These are phyloP conservation scores for Brienomyrus longianalis DNA, from an alignment of 2,113 vertebrate genomes.

Conservation along the genomic window DNA sequence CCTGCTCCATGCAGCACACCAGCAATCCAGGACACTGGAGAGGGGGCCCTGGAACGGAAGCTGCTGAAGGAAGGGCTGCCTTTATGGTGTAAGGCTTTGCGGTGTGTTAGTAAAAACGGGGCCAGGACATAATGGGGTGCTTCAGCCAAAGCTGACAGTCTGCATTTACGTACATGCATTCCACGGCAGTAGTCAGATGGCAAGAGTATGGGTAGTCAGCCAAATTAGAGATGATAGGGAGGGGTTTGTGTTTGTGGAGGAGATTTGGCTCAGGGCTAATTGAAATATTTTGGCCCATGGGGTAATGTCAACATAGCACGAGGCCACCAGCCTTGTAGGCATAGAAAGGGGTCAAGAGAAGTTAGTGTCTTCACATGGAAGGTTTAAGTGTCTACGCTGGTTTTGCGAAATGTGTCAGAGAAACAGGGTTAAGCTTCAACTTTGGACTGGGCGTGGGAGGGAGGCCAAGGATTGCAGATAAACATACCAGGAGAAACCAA, in stretches of 20 bases:
- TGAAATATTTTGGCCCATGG: not conserved
- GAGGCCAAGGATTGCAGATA: not conserved
- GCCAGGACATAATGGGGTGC: not conserved
- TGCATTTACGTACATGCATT: not conserved
- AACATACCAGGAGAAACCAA: not conserved
- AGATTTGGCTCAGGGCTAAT: not conserved
- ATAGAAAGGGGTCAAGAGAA: not conserved
- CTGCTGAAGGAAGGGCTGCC: not conserved
- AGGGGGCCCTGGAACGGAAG: not conserved
- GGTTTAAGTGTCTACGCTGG: not conserved
- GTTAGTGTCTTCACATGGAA: not conserved
- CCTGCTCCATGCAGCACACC: constrained; percentile 3
- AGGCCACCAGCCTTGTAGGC: too few species aligned
- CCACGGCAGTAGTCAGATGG: not conserved
- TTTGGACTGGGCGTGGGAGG: not conserved
- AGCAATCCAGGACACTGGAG: not conserved
- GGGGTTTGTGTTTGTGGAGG: not conserved
- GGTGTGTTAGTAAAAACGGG: not conserved
- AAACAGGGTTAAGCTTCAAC: not conserved
- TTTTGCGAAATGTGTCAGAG: not conserved
- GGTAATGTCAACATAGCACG: not conserved
- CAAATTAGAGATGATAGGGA: not conserved
- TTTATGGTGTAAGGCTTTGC: not conserved
- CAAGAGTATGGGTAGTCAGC: not conserved
- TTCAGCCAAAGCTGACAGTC: not conserved